Percentiles rank a stretch among this genome's conserved stretches.
Conservation (phyloP, 2,113 vertebrate genomes). For the Ia io region DNA sequence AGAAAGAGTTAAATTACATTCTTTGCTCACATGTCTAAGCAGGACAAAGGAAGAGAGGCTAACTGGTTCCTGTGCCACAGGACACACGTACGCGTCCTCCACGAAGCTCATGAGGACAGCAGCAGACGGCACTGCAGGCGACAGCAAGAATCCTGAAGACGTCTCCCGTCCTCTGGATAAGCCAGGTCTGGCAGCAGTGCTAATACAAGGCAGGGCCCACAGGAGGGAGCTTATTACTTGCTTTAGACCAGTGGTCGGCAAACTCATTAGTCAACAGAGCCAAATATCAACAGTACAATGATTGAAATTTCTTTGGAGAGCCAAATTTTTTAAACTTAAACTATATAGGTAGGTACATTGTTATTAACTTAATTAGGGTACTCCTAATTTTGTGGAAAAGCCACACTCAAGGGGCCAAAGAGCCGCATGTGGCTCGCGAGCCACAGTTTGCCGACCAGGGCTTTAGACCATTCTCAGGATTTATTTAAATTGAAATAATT, state of each 20-base stretch:
- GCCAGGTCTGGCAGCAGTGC: not conserved
- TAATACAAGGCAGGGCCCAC: not conserved
- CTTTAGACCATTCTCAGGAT: not conserved
- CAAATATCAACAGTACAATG: too few species aligned
- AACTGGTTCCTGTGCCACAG: constrained; percentile 59
- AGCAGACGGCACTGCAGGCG: not conserved
- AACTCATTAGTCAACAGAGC: too few species aligned
- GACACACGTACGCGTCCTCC: constrained; percentile 55
- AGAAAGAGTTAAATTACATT: constrained; percentile 74
- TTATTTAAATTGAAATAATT: not conserved
- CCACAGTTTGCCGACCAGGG: too few species aligned
- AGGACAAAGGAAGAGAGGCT: constrained; percentile 54
- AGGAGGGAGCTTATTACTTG: not conserved
- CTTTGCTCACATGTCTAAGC: constrained; percentile 44
- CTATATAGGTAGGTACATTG: too few species aligned
- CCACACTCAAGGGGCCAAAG: too few species aligned
- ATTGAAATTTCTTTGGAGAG: too few species aligned
- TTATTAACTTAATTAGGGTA: too few species aligned
- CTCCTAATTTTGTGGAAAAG: too few species aligned
- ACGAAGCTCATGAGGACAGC: constrained; percentile 40
- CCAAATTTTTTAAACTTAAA: too few species aligned
- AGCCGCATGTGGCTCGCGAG: too few species aligned
- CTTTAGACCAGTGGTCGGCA: not conserved
- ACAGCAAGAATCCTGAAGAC: constrained; percentile 15
- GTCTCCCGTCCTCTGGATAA: constrained; percentile 7